Base-by-base conservation (phyloP, 2,888 invertebrate genomes). In the Yponomeuta malinellus region DNA sequence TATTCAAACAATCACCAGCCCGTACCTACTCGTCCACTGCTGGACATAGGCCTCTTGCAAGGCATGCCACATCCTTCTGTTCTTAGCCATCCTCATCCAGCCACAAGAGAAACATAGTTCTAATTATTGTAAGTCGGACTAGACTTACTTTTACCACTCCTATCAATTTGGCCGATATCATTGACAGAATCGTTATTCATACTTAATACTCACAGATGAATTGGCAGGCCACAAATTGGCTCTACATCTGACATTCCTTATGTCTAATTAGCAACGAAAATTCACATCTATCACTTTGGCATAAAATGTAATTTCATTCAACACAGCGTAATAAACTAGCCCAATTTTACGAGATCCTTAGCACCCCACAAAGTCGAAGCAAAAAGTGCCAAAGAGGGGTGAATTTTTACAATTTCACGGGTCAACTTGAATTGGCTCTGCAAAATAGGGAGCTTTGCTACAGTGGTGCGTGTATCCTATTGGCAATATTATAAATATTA, bases 151-250 rank as follows among this genome's bases (percentile, higher is more conserved):
- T 15, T 15, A 59, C 12, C 15, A 63, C 70, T 64, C 48, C 37
- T 68, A 70, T 72, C 72, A 72, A 70, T 70, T 69, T 63, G 75
- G 76, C 79, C 73, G 82, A 83, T 84, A 83, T 76, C 86, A 85
- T 81, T 78, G 78, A 83, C 80, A 78, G 80, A 79, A 81, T 82
- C 83, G 84, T 81, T 79, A 74, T 70, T 68, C 69, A 71, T 48
- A 31, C 78, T 79, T 86, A 86, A 87, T 84, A 72, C 87, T 83
- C 72, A 76, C 78, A 87, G 87, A 89, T 88, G 87, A 86, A 88
- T 88, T 78, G 86, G 78, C 81, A 76, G 77, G 81, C 88, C 89
- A 78, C 88, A 88, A 88, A 88, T 87, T 86, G 84, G 80, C 76
- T 74, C 71, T 77, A 76, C 76, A 77, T 74, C 73, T 77, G 76